These are phyloP conservation scores for Caenorhabditis brenneri DNA, from an alignment of 1,140 invertebrate species.

Conservation along the genomic window DNA sequence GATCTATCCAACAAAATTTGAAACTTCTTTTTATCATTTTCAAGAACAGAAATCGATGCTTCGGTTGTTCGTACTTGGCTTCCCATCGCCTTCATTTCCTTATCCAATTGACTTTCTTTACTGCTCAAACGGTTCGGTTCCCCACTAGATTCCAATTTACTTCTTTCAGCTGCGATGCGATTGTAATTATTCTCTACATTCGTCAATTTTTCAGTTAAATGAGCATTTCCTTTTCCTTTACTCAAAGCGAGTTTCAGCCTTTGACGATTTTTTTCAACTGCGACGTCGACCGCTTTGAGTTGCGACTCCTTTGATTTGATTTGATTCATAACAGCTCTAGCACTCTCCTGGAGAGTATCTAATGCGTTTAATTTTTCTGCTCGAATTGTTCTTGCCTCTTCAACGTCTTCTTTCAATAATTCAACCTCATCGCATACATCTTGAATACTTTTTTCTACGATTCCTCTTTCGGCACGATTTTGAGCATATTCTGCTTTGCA, in stretches of 20 bases:
- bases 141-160: not conserved
- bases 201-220: not conserved
- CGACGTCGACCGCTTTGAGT: not conserved
- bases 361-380: no score
- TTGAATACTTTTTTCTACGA: not conserved
- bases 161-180: not conserved
- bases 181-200: not conserved
- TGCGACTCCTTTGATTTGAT: not conserved
- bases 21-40: not conserved
- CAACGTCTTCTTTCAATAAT: not conserved
- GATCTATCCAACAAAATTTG: not conserved
- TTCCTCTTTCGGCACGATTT: not conserved
- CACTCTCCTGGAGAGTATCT: no score
- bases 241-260: not conserved
- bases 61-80: not conserved
- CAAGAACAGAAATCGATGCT: no score
- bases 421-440: conserved; percentile 9
- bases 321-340: no score
- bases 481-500: not conserved
- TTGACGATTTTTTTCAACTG: not conserved
- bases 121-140: not conserved
- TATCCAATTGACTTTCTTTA: no score
- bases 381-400: not conserved
- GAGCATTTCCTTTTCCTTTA: not conserved
- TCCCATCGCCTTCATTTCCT: no score